These are phyloP conservation scores for Epinephelus lanceolatus DNA, from an alignment of 2,113 vertebrate genomes.

Conservation along the genomic window DNA sequence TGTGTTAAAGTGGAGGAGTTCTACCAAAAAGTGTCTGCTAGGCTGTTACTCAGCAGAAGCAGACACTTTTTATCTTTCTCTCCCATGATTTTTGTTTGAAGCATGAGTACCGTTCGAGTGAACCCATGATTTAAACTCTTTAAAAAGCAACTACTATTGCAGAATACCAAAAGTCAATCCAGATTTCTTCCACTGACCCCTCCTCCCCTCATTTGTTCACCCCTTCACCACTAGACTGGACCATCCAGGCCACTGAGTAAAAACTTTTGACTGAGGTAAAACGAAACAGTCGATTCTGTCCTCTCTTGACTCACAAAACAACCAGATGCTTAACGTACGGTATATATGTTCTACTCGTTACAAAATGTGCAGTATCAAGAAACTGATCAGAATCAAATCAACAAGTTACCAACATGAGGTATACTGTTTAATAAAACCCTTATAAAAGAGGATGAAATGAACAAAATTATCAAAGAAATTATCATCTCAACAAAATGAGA, in stretches of 20 bases:
- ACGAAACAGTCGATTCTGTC: conserved; percentile 44
- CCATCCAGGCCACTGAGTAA: conserved; percentile 37
- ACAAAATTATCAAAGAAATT: conserved; percentile 47
- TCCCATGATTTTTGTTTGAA: not conserved
- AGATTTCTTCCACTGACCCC: not conserved
- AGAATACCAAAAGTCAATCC: conserved; percentile 30
- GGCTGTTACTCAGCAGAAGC: conserved; percentile 6
- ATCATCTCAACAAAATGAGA: conserved; percentile 61
- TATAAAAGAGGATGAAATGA: conserved; percentile 45
- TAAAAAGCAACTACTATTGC: conserved; percentile 4
- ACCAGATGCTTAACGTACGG: conserved; percentile 20
- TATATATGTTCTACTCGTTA: conserved; percentile 29
- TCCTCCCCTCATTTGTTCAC: conserved; percentile 9
- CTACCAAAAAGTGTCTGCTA: not conserved
- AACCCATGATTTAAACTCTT: not conserved
- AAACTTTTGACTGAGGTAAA: conserved; percentile 59
- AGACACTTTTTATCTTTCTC: not conserved
- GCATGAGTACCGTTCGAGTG: too few species aligned
- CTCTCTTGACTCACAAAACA: conserved; percentile 41
- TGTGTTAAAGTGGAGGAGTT: conserved; percentile 7
- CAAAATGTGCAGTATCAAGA: conserved; percentile 66
- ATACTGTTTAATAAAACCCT: conserved; percentile 63
- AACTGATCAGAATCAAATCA: conserved; percentile 68
- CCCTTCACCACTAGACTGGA: conserved; percentile 14
- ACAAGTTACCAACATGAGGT: conserved; percentile 73